Conservation (phyloP, 2,888 invertebrate species). For the Charanyca ferruginea region DNA sequence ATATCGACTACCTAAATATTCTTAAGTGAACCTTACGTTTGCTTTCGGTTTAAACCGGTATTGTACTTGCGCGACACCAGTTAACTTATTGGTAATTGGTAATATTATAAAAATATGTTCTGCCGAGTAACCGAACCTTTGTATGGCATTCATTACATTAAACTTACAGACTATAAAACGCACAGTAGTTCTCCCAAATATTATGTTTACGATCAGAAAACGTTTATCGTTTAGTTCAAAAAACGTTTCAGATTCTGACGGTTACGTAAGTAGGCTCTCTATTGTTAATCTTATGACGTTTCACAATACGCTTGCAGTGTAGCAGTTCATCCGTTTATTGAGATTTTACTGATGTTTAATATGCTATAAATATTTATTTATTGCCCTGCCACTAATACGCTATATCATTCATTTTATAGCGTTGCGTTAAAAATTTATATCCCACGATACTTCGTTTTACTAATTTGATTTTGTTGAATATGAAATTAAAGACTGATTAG, state of each 20-base stretch:
- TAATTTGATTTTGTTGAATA: constrained; percentile 85
- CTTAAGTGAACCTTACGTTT: neutral
- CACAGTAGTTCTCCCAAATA: constrained; percentile 60
- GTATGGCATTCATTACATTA: constrained; percentile 56
- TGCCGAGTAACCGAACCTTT: constrained; percentile 49
- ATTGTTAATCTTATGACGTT: constrained; percentile 73
- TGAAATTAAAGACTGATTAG: constrained; percentile 83
- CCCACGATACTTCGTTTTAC: constrained; percentile 78
- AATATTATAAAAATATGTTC: constrained; percentile 51
- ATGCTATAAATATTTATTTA: constrained; percentile 88
- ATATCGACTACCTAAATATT: constrained; percentile 7
- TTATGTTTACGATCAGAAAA: constrained; percentile 61
- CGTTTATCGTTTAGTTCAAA: constrained; percentile 60
- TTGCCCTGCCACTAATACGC: constrained; percentile 83
- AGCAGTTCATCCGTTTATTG: constrained; percentile 79
- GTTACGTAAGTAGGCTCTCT: constrained; percentile 58
- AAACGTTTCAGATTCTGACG: constrained; percentile 52
- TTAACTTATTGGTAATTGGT: constrained; percentile 51
- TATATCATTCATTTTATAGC: constrained; percentile 87
- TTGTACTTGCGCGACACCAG: constrained; percentile 26
- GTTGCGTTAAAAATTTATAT: constrained; percentile 82
- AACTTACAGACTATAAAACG: constrained; percentile 62
- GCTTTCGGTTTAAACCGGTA: constrained; percentile 8
- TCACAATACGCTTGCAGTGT: constrained; percentile 78
- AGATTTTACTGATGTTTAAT: constrained; percentile 87